These are phyloP conservation scores for Eucidaris tribuloides DNA, from an alignment of 35 echinoderm and acorn worm species.

Conservation along the genomic window DNA sequence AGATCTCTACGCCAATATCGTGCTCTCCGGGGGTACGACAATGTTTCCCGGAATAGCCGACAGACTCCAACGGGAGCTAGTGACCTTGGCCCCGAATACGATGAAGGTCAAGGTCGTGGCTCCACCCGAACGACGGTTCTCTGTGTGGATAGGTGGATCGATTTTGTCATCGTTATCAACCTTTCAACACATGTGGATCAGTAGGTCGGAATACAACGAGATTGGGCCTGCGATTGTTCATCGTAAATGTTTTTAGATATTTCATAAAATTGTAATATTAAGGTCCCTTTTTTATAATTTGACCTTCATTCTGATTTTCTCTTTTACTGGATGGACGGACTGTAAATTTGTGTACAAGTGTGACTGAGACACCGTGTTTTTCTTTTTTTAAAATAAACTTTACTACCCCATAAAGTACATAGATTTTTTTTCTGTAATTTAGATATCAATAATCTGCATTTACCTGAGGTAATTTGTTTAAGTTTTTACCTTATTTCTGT, in stretches of 20 bases:
- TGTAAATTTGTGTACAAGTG: too few relatives aligned
- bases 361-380: too few relatives aligned
- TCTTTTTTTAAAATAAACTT: too few relatives aligned
- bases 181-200: slow-evolving; percentile 92
- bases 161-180: slow-evolving; percentile 73
- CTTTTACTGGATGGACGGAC: too few relatives aligned
- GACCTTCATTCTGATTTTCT: too few relatives aligned
- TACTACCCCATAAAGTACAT: too few relatives aligned
- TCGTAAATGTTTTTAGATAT: slow-evolving; percentile 77
- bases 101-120: slow-evolving; percentile 85
- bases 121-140: slow-evolving; percentile 74
- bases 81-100: slow-evolving; percentile 54
- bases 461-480: too few relatives aligned
- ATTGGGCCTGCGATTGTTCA: slow-evolving; percentile 67
- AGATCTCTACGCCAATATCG: slow-evolving; percentile 86
- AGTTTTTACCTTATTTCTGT: too few relatives aligned
- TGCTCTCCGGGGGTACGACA: slow-evolving; percentile 77
- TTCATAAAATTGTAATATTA: too few relatives aligned
- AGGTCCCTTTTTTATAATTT: too few relatives aligned
- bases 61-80: slow-evolving; percentile 64
- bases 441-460: too few relatives aligned
- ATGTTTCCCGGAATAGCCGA: slow-evolving; percentile 74
- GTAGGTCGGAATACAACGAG: slow-evolving; percentile 74
- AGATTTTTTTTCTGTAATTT: too few relatives aligned
- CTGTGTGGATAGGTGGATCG: slow-evolving; percentile 85